Base-by-base conservation (phyloP, 2,888 invertebrate genomes). In the Myopa testacea region DNA sequence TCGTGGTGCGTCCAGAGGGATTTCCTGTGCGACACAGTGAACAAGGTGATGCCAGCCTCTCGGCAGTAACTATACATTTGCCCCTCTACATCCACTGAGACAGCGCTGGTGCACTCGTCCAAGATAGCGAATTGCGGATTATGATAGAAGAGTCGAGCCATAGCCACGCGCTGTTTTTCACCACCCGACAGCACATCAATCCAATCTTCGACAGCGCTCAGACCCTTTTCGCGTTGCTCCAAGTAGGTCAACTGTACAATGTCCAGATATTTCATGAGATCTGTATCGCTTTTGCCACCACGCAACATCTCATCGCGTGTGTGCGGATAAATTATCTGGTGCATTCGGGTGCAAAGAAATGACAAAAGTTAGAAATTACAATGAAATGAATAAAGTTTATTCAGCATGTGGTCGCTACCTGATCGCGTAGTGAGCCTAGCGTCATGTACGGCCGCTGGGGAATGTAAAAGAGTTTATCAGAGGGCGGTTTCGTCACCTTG, bases 371-470 rank as follows among this genome's bases (percentile, higher is more conserved):
- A 12, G 34, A 63, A 37, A 58, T 67, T n/a, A 40, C 16, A 37
- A 14, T 12, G 52, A 60, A 10, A 52, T 55, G 19, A 55, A 69
- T 16, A 38, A 12, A 45, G 45, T 45, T 6, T 55, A 65, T 45
- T 67, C 12, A 74, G 37, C 12, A 63, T 75, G 10, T 38, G 1
- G 1, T 70, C 62, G 63, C 83, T 81, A 95, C 93, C 92, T 98
- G 98, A 89, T 99, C 99, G 77, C 98, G 91, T 62, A 99, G 90
- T 2, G 96, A 96, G 0, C 99, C 99, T 6, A 99, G 91, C 0
- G 98, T 98, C 99, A 99, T 99, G 88, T 99, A 99, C 0, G 99
- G 99, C 82, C 98, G 90, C 90, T 98, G 96, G 1, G 99, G 99
- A 85, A 99, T 97, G 80, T 89, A 89, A 91, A 99, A 99, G 40